Evolutionary conservation across 1,140 invertebrate genomes (phyloP).

Genomic region (Pomacea maculata): DNA sequence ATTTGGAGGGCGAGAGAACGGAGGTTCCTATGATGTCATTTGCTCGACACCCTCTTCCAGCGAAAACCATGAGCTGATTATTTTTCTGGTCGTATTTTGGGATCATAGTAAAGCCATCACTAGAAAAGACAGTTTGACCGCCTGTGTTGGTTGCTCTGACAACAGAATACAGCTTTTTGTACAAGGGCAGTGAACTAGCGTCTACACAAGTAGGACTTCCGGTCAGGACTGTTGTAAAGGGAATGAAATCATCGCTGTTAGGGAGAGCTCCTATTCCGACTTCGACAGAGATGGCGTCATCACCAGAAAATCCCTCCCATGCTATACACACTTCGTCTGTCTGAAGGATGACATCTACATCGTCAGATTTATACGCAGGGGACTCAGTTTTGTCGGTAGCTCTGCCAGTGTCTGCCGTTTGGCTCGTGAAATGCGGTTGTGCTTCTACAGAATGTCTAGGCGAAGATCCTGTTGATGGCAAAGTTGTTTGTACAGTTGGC

Average conservation of each 20-base stretch:
- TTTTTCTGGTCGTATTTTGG: neutral
- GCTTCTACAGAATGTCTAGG: too few relatives aligned
- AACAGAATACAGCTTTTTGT: neutral
- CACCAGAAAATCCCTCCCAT: constrained; percentile 38
- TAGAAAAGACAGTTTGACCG: neutral
- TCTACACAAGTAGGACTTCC: neutral
- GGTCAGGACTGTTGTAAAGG: neutral
- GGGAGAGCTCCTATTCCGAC: constrained; percentile 31
- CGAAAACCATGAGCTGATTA: constrained; percentile 3
- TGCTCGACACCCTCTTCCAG: neutral
- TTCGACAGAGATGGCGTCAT: constrained; percentile 27
- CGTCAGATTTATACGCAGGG: neutral
- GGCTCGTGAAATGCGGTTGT: too few relatives aligned
- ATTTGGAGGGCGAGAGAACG: neutral
- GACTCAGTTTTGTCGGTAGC: too few relatives aligned
- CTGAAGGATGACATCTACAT: constrained; percentile 23
- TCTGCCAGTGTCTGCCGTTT: neutral
- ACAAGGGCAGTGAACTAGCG: neutral
- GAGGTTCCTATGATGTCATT: neutral
- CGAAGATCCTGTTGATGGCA: too few relatives aligned
- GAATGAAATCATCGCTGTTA: neutral
- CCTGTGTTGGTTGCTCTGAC: neutral
- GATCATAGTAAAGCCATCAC: constrained; percentile 3
- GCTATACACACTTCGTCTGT: constrained; percentile 25
- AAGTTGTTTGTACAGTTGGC: neutral